These are phyloP conservation scores for Sialia sialis DNA, from an alignment of 2,113 vertebrate genomes.

Conservation along the genomic window DNA sequence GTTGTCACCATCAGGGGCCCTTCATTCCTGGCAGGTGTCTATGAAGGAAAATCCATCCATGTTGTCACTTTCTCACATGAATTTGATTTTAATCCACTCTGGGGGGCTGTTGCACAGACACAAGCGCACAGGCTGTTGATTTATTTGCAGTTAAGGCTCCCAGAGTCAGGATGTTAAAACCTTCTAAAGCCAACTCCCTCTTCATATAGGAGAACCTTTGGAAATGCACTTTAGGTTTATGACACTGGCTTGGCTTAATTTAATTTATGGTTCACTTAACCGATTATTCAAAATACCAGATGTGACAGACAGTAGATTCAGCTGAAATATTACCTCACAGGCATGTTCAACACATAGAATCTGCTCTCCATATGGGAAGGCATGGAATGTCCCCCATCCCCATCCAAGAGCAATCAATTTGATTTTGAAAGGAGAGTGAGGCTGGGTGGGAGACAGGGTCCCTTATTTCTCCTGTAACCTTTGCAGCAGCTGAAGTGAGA, in stretches of 20 bases:
- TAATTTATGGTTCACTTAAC: conserved; percentile 53
- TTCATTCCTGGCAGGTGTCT: neutral
- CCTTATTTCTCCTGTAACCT: neutral
- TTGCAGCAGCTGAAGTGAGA: neutral
- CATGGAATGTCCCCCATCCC: neutral
- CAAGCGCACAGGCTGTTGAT: neutral
- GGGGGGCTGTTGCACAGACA: neutral
- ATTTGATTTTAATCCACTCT: conserved; percentile 1
- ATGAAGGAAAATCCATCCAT: neutral
- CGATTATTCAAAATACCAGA: conserved; percentile 53
- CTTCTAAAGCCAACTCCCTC: neutral
- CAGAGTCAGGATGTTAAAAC: neutral
- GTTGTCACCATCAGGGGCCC: neutral
- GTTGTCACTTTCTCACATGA: neutral
- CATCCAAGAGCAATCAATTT: neutral
- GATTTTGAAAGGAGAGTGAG: neutral
- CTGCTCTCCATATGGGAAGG: neutral
- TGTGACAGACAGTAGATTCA: conserved; percentile 10
- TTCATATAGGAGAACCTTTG: conserved; percentile 10
- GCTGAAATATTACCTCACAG: conserved; percentile 8
- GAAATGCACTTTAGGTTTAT: conserved; percentile 53
- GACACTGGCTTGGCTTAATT: conserved; percentile 50
- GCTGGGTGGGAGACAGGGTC: neutral
- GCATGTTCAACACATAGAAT: neutral
- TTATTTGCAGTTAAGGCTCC: conserved; percentile 23